Conservation (phyloP, 2,113 vertebrate species). For the Equus quagga region DNA sequence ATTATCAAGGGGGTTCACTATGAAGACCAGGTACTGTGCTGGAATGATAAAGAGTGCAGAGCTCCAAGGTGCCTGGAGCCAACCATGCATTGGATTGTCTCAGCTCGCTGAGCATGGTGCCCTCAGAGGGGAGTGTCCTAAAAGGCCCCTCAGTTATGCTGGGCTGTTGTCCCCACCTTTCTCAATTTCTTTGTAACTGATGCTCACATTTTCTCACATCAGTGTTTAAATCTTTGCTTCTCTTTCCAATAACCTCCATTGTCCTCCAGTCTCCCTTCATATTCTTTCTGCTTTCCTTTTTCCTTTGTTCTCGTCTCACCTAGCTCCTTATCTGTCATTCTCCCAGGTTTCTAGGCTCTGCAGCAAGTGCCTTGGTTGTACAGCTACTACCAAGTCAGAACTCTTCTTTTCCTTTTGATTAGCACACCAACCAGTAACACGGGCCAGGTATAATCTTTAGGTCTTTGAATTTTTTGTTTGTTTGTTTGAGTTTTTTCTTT, state of each 20-base stretch:
- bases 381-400: not conserved
- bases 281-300: not conserved
- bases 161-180: not conserved
- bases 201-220: not conserved
- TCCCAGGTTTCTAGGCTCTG: not conserved
- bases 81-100: accelerated
- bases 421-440: not conserved
- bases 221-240: not conserved
- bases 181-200: not conserved
- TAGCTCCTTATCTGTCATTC: not conserved
- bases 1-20: not conserved
- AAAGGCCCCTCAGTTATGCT: not conserved
- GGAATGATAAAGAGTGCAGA: not conserved
- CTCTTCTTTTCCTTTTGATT: not conserved
- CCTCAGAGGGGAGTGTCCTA: not conserved
- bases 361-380: not conserved
- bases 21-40: not conserved
- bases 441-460: not conserved
- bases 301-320: not conserved
- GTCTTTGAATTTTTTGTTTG: not conserved
- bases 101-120: not conserved
- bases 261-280: not conserved
- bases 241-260: not conserved
- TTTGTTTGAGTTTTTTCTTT: no score
- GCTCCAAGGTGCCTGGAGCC: not conserved